These are phyloP conservation scores for Strigamia transsilvanica DNA, from an alignment of 2,888 invertebrate genomes.

Conservation along the genomic window DNA sequence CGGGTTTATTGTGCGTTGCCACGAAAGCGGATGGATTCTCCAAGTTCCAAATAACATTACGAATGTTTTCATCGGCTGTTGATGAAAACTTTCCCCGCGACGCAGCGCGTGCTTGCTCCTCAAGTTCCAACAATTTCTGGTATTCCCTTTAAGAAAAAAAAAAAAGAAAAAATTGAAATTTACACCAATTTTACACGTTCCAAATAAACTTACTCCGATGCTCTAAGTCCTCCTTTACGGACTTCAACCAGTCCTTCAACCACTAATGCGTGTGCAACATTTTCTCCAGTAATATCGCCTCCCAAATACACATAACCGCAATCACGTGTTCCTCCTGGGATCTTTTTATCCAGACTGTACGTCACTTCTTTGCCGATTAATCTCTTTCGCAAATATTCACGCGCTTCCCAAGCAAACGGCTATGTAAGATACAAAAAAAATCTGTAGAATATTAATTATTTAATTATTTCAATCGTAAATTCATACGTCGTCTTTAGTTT, in stretches of 20 bases:
- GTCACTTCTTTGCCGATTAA: constrained; percentile 89
- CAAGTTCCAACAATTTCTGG: constrained; percentile 77
- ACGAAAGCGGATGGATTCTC: constrained; percentile 86
- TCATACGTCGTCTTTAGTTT: constrained; percentile 65
- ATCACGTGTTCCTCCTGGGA: constrained; percentile 76
- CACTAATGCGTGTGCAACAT: constrained; percentile 86
- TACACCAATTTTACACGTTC: neutral
- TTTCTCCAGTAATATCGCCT: constrained; percentile 81
- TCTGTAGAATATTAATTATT: constrained; percentile 54
- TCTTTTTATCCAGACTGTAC: constrained; percentile 81
- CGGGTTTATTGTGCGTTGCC: constrained; percentile 85
- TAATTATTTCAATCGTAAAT: neutral
- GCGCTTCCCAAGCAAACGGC: constrained; percentile 96
- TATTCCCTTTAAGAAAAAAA: constrained; percentile 63
- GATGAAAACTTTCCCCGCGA: constrained; percentile 76
- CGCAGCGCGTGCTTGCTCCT: constrained; percentile 87
- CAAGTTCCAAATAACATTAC: constrained; percentile 87
- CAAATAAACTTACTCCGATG: neutral
- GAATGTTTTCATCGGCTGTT: constrained; percentile 71
- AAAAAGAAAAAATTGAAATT: neutral
- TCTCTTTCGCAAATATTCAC: constrained; percentile 92
- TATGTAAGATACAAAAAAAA: constrained; percentile 63
- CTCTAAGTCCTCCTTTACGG: constrained; percentile 35
- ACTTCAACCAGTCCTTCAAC: constrained; percentile 90
- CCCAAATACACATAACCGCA: constrained; percentile 89